Evolutionary conservation across 1,140 invertebrate species (phyloP).

Genomic region (Luehdorfia chinensis): DNA sequence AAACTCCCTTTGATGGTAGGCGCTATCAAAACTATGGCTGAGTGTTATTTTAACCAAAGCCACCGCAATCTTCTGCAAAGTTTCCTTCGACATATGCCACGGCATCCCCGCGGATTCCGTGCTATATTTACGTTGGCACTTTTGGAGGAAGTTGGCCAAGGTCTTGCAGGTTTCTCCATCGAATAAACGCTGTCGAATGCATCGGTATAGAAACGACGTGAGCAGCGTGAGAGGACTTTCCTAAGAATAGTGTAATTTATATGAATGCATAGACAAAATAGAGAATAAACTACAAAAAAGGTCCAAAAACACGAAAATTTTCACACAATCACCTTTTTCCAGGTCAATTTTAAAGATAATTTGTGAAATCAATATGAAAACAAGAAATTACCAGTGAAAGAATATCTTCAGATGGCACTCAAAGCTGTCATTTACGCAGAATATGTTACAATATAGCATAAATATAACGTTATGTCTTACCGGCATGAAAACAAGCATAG

Average conservation of each 20-base stretch:
- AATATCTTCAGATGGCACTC: no score
- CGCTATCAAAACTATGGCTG: slow-evolving; percentile 75
- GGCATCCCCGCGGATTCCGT: slow-evolving; percentile 46
- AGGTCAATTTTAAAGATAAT: not conserved
- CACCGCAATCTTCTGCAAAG: slow-evolving; percentile 62
- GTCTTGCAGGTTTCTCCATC: slow-evolving; percentile 46
- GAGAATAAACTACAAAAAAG: no score
- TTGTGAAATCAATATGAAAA: not conserved
- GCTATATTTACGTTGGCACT: slow-evolving; percentile 59
- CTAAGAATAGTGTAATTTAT: no score
- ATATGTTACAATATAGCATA: no score
- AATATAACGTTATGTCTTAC: slow-evolving; percentile 76
- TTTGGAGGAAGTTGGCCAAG: slow-evolving; percentile 47
- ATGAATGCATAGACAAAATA: no score
- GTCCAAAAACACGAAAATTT: not conserved
- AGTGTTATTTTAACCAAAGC: slow-evolving; percentile 76
- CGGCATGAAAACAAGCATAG: slow-evolving; percentile 81
- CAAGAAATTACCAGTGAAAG: no score
- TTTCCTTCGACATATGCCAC: slow-evolving; percentile 77
- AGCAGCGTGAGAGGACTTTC: slow-evolving; percentile 79
- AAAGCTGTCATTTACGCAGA: no score
- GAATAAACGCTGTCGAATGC: slow-evolving; percentile 46
- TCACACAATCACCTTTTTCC: not conserved
- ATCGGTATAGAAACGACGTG: slow-evolving; percentile 65
- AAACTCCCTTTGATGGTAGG: slow-evolving; percentile 78